phyloP scores from a whole-genome alignment of 2,113 vertebrate species.

The Propithecus coquereli region DNA sequence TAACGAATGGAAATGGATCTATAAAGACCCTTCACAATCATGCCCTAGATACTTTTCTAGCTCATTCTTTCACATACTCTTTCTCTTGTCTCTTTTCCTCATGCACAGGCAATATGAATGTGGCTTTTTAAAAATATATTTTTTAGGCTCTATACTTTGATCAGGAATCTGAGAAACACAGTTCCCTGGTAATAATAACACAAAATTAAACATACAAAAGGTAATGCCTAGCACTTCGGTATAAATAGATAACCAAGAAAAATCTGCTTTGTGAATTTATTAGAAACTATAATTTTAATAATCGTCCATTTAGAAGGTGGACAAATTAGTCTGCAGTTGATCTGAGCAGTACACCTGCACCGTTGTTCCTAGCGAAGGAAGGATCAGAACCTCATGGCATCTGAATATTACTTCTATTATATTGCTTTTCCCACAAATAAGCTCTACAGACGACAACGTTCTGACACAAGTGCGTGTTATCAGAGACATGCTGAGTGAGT shows the following conservation, averaged over 20 bases:
- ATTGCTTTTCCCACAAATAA: background rate
- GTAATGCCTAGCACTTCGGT: background rate
- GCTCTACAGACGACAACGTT: background rate
- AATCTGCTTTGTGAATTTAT: background rate
- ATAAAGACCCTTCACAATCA: background rate
- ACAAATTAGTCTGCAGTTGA: background rate
- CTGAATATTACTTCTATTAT: background rate
- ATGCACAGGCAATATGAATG: background rate
- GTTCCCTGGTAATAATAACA: background rate
- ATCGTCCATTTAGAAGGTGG: background rate
- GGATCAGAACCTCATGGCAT: background rate
- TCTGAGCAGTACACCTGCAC: background rate
- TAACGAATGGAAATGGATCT: background rate
- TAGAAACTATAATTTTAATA: background rate
- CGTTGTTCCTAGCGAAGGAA: background rate
- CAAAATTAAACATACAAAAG: slow-evolving; percentile 7
- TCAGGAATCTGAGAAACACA: background rate
- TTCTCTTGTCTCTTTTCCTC: background rate
- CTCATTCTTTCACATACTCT: background rate
- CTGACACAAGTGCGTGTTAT: background rate
- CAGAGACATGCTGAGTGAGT: background rate
- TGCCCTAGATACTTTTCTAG: background rate
- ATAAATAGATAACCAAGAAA: background rate
- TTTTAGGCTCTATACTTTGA: background rate
- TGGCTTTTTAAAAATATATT: background rate